phyloP scores from a whole-genome alignment of 2,888 invertebrate genomes.

The Cryptus armator region DNA sequence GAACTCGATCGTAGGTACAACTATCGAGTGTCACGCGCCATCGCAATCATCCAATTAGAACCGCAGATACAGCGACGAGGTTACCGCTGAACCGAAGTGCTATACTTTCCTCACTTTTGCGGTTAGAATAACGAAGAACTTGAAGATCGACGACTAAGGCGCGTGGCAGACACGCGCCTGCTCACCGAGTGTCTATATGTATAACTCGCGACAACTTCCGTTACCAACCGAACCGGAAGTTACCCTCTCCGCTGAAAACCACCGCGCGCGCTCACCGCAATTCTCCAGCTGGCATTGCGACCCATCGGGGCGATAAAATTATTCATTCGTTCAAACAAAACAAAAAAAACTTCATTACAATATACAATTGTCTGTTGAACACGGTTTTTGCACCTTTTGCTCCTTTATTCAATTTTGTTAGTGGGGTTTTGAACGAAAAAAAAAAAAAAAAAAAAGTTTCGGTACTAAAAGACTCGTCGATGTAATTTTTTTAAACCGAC shows the following conservation, averaged over 20 bases:
- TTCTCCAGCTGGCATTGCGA: slow-evolving; percentile 56
- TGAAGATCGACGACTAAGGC: slow-evolving; percentile 69
- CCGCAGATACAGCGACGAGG: slow-evolving; percentile 60
- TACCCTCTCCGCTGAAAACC: not conserved
- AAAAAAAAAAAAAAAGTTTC: not conserved
- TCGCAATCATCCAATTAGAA: slow-evolving; percentile 74
- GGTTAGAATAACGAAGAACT: slow-evolving; percentile 49
- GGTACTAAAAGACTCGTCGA: slow-evolving; percentile 7
- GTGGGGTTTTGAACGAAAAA: not conserved
- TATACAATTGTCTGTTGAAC: slow-evolving; percentile 15
- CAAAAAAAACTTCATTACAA: slow-evolving; percentile 11
- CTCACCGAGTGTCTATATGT: not conserved
- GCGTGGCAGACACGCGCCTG: slow-evolving; percentile 81
- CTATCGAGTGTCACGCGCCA: slow-evolving; percentile 65
- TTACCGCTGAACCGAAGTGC: not conserved
- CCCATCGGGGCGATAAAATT: slow-evolving; percentile 57
- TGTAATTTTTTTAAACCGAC: not conserved
- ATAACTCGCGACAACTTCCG: slow-evolving; percentile 79
- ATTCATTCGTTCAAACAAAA: slow-evolving; percentile 47
- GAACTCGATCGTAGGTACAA: slow-evolving; percentile 69
- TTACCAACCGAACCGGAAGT: slow-evolving; percentile 60
- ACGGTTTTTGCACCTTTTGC: slow-evolving; percentile 21
- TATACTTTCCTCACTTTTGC: slow-evolving; percentile 28
- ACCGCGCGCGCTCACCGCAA: slow-evolving; percentile 21
- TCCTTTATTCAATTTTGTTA: not conserved